phyloP scores from a whole-genome alignment of 1,140 invertebrate species.

The Penaeus japonicus region DNA sequence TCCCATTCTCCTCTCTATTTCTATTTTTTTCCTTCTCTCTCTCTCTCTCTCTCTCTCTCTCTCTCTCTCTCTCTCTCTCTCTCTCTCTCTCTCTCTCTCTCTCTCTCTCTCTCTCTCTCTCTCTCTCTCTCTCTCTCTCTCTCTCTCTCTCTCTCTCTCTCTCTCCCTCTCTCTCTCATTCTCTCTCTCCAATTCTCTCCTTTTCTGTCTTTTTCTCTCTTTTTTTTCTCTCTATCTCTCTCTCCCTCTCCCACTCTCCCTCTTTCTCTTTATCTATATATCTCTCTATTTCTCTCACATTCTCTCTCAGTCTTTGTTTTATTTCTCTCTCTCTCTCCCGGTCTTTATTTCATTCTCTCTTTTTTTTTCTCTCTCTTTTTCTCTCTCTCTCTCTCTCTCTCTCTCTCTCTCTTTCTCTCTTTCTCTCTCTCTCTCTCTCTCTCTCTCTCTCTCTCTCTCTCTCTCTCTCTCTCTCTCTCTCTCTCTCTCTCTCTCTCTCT shows the following conservation, averaged over 20 bases:
- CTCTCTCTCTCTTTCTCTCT: background rate
- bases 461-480: background rate
- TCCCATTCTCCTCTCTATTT: background rate
- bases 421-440: background rate
- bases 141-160: background rate
- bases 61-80: background rate
- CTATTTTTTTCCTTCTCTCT: background rate
- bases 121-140: background rate
- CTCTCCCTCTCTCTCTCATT: background rate
- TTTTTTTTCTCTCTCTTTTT: background rate
- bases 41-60: constrained; percentile 15
- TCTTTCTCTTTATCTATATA: background rate
- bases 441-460: background rate
- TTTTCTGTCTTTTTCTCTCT: background rate
- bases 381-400: background rate
- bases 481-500: background rate
- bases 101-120: too few relatives aligned
- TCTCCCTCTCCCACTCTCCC: background rate
- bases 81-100: background rate
- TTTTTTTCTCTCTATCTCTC: background rate
- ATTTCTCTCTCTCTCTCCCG: background rate
- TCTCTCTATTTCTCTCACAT: background rate
- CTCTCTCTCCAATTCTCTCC: background rate
- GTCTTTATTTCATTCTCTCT: background rate
- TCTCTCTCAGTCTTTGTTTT: background rate